Percentiles rank a stretch among this genome's conserved stretches.
Conservation (phyloP, 2,797 vertebrate genomes). For the Xenentodon cancila region DNA sequence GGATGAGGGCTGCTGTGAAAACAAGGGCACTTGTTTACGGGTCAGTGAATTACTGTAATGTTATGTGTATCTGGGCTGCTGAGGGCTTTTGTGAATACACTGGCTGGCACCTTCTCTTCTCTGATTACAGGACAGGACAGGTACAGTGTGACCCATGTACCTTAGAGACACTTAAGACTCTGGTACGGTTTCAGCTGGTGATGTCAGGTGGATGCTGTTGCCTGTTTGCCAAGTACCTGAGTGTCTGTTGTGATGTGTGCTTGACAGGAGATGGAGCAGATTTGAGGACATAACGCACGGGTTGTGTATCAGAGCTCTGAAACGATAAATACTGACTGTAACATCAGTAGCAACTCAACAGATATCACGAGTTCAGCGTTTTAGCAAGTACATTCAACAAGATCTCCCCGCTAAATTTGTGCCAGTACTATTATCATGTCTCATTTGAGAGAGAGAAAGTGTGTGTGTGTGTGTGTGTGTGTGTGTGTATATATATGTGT, state of each 20-base stretch:
- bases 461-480: too few relatives aligned
- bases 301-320: neutral
- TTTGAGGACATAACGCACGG: constrained; percentile 5
- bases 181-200: constrained; percentile 70
- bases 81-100: constrained; percentile 45
- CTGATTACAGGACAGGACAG: constrained; percentile 64
- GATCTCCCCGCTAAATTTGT: too few relatives aligned
- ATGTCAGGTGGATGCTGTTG: constrained; percentile 46
- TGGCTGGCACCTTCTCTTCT: constrained; percentile 60
- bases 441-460: too few relatives aligned
- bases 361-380: neutral
- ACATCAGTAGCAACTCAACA: too few relatives aligned
- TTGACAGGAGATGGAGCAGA: constrained; percentile 37
- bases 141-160: constrained; percentile 57
- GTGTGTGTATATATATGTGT: too few relatives aligned
- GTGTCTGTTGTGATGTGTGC: constrained; percentile 34
- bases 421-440: too few relatives aligned
- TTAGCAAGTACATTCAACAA: neutral
- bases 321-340: neutral
- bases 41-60: constrained; percentile 56
- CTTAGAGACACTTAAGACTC: constrained; percentile 63
- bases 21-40: constrained; percentile 58
- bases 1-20: constrained; percentile 48
- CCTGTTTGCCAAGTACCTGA: constrained; percentile 35
- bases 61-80: constrained; percentile 42